Conservation (phyloP, 2,797 vertebrate genomes). For the Coregonus ussuriensis region DNA sequence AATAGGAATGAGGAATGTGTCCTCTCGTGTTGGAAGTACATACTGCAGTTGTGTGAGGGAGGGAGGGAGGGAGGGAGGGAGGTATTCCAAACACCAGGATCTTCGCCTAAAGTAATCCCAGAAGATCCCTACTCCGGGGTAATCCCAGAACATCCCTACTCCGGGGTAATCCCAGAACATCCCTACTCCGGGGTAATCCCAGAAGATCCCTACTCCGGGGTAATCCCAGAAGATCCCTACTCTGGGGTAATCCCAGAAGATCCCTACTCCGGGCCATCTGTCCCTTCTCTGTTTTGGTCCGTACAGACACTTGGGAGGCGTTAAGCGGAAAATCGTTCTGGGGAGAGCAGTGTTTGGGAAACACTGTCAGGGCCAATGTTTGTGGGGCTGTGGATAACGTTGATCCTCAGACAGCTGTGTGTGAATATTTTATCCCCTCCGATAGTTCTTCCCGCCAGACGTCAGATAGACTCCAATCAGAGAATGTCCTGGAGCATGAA, state of each 20-base stretch:
- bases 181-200: slow-evolving; percentile 59
- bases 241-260: slow-evolving; percentile 60
- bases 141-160: slow-evolving; percentile 63
- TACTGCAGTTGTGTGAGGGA: slow-evolving; percentile 41
- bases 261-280: slow-evolving; percentile 60
- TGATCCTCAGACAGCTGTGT: slow-evolving; percentile 67
- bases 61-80: slow-evolving; percentile 26
- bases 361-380: slow-evolving; percentile 70
- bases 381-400: slow-evolving; percentile 68
- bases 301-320: slow-evolving; percentile 61
- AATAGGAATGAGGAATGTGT: slow-evolving; percentile 59
- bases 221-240: slow-evolving; percentile 62
- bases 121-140: slow-evolving; percentile 54
- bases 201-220: slow-evolving; percentile 58
- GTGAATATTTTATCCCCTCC: slow-evolving; percentile 75
- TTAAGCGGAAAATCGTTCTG: slow-evolving; percentile 58
- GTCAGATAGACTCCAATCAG: slow-evolving; percentile 76
- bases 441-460: slow-evolving; percentile 73
- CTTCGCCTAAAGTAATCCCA: slow-evolving; percentile 60
- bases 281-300: slow-evolving; percentile 62
- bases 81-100: slow-evolving; percentile 48
- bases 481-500: slow-evolving; percentile 67
- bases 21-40: slow-evolving; percentile 53
- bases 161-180: slow-evolving; percentile 57
- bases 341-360: slow-evolving; percentile 67